A percentile compares a stretch with the other conserved stretches of the same genome.
These are phyloP conservation scores for Istiophorus platypterus DNA, from an alignment of 2,113 vertebrate species.

Conservation along the genomic window DNA sequence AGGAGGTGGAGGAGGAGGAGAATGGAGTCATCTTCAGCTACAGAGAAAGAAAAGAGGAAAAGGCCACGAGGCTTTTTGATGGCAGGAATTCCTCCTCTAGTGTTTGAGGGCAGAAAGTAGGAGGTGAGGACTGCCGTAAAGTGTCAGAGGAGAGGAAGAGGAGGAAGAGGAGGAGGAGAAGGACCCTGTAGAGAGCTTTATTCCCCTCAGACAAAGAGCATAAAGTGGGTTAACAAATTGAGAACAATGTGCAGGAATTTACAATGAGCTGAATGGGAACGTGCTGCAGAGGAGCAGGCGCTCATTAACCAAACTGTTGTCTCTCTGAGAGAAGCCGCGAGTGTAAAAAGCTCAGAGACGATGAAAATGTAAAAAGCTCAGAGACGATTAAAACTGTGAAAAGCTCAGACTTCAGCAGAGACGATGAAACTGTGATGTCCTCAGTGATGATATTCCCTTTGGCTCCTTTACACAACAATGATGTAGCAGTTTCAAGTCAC, in stretches of 20 bases:
- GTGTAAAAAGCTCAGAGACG: not conserved
- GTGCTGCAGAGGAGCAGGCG: conserved; percentile 29
- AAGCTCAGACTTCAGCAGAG: not conserved
- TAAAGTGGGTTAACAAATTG: conserved; percentile 81
- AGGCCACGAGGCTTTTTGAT: conserved; percentile 39
- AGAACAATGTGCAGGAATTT: conserved; percentile 84
- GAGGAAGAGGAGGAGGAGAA: conserved; percentile 67
- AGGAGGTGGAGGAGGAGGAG: not conserved
- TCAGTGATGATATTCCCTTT: no score
- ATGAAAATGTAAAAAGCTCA: no score
- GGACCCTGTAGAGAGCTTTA: conserved; percentile 65
- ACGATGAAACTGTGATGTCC: not conserved
- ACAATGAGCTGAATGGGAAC: conserved; percentile 61
- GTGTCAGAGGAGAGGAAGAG: conserved; percentile 37
- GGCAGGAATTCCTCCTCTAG: conserved; percentile 32
- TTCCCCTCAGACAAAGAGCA: conserved; percentile 75
- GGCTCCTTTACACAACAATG: no score
- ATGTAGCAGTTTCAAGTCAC: no score
- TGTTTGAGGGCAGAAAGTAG: conserved; percentile 6
- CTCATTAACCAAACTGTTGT: conserved; percentile 40
- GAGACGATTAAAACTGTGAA: no score
- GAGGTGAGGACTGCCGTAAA: conserved; percentile 36
- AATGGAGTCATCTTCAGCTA: not conserved
- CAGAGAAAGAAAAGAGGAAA: conserved; percentile 17
- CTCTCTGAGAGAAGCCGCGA: conserved; percentile 24